These are phyloP conservation scores for Ophion ellenae DNA, from an alignment of 2,888 invertebrate species.

Conservation along the genomic window DNA sequence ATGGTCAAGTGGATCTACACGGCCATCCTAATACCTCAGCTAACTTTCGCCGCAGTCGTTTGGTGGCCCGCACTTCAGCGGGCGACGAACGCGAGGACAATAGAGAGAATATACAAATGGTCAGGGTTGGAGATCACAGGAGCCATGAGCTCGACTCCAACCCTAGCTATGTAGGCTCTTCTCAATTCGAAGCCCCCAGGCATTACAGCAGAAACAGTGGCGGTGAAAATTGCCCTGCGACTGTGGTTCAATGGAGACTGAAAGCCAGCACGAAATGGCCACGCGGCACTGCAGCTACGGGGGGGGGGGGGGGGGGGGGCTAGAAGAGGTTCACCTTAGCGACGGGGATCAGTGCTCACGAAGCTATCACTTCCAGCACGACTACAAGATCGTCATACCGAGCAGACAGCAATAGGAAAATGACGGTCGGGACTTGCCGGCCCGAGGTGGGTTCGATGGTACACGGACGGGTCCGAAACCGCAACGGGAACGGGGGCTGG, in stretches of 20 bases:
- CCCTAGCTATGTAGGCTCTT: constrained; percentile 26
- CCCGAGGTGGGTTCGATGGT: constrained; percentile 31
- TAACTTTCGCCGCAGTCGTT: constrained; percentile 46
- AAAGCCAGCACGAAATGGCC: too few species aligned
- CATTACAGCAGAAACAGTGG: neutral
- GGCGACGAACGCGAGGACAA: neutral
- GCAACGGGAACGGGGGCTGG: constrained; percentile 20
- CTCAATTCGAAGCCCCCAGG: constrained; percentile 1
- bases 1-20: constrained; percentile 62
- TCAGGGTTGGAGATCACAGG: constrained; percentile 56
- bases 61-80: constrained; percentile 46
- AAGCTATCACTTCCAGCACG: constrained; percentile 16
- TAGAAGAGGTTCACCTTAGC: neutral
- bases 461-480: constrained; percentile 31
- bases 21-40: constrained; percentile 55
- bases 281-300: neutral
- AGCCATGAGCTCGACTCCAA: constrained; percentile 33
- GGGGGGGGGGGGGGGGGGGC: constrained; percentile 3
- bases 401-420: constrained; percentile 1
- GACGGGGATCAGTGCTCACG: neutral
- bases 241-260: too few species aligned
- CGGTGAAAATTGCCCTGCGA: too few species aligned
- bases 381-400: constrained; percentile 13
- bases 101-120: constrained; percentile 40
- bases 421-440: neutral